Evolutionary conservation across 2,888 invertebrate genomes (phyloP).

Genomic region (Oscheius onirici): DNA sequence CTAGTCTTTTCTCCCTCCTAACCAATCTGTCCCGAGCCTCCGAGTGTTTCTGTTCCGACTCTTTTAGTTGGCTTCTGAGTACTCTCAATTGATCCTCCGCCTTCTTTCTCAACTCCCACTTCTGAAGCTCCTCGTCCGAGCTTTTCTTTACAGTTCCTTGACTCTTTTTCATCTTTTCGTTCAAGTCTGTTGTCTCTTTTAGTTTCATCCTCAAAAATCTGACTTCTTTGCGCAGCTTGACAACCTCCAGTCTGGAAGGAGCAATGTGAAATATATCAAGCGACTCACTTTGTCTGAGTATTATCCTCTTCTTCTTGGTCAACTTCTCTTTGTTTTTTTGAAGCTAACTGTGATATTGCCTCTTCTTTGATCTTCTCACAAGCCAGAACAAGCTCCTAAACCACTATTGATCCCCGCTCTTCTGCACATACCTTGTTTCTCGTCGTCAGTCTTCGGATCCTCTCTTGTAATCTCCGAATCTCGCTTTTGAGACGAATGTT

Average conservation of each 20-base stretch:
- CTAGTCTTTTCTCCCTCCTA: constrained; percentile 26
- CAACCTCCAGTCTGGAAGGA: constrained; percentile 32
- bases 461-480: constrained; percentile 42
- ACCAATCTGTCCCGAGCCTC: neutral
- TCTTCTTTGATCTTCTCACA: constrained; percentile 56
- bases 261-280: neutral
- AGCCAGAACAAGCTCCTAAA: constrained; percentile 42
- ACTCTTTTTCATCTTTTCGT: constrained; percentile 18
- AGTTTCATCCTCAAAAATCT: constrained; percentile 42
- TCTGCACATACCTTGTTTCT: constrained; percentile 41
- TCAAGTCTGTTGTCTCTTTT: constrained; percentile 27
- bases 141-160: constrained; percentile 33
- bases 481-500: constrained; percentile 37
- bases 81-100: neutral
- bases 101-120: constrained; percentile 26
- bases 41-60: constrained; percentile 4
- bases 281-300: constrained; percentile 16
- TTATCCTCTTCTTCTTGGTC: constrained; percentile 38
- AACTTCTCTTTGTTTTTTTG: constrained; percentile 25
- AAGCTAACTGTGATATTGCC: constrained; percentile 42
- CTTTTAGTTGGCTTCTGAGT: constrained; percentile 17
- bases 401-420: too few species aligned
- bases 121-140: constrained; percentile 31
- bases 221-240: constrained; percentile 38
- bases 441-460: constrained; percentile 37